Percentiles rank a stretch among this genome's conserved stretches.
Conservation (phyloP, 2,888 invertebrate species). For the Tromatobia lineatoria region DNA sequence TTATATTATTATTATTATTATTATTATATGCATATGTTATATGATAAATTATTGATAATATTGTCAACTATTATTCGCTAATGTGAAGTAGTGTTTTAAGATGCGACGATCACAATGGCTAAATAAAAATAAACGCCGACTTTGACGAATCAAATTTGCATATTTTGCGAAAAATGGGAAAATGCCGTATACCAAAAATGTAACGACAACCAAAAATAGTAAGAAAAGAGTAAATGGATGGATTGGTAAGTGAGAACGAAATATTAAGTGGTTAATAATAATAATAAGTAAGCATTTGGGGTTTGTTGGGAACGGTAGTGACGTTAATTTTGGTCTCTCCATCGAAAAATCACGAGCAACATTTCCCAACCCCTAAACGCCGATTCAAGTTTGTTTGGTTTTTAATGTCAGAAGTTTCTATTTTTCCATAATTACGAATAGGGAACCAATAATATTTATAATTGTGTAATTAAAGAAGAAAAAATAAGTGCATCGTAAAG, state of each 20-base stretch:
- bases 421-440: constrained; percentile 84
- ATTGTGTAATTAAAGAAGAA: constrained; percentile 72
- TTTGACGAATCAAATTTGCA: constrained; percentile 81
- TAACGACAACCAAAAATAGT: constrained; percentile 47
- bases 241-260: constrained; percentile 30
- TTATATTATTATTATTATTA: constrained; percentile 64
- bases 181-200: constrained; percentile 64
- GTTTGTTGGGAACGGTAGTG: constrained; percentile 53
- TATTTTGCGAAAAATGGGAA: constrained; percentile 71
- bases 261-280: constrained; percentile 63
- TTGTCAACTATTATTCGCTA: constrained; percentile 71
- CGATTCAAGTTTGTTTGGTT: constrained; percentile 84
- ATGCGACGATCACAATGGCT: constrained; percentile 70
- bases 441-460: constrained; percentile 81
- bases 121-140: constrained; percentile 58
- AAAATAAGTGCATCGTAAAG: constrained; percentile 30
- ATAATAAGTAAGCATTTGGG: constrained; percentile 66
- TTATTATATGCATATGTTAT: constrained; percentile 50
- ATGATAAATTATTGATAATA: constrained; percentile 70
- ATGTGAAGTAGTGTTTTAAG: constrained; percentile 74
- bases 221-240: constrained; percentile 28
- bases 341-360: constrained; percentile 17
- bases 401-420: constrained; percentile 85
- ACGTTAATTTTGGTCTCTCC: constrained; percentile 37
- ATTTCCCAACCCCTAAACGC: constrained; percentile 60